These are phyloP conservation scores for Elegia similella DNA, from an alignment of 2,888 invertebrate species.

Conservation along the genomic window DNA sequence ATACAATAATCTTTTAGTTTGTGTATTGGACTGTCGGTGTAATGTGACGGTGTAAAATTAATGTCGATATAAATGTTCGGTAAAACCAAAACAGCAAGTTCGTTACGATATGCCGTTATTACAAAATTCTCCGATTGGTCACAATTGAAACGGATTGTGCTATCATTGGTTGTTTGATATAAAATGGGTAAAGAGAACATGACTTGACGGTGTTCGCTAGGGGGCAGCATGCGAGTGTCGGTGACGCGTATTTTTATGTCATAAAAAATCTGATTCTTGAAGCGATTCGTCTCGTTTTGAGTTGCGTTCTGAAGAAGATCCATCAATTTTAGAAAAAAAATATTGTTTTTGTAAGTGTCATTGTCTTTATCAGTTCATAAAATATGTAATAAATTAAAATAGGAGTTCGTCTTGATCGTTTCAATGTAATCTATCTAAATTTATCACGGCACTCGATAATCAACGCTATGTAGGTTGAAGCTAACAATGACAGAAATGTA, in stretches of 20 bases:
- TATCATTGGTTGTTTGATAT: slow-evolving; percentile 33
- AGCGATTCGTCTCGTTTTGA: slow-evolving; percentile 69
- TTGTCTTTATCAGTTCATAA: slow-evolving; percentile 25
- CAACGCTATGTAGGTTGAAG: neutral
- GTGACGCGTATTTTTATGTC: slow-evolving; percentile 65
- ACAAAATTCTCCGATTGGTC: slow-evolving; percentile 2
- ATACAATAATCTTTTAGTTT: neutral
- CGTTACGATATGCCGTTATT: slow-evolving; percentile 44
- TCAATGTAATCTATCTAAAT: neutral
- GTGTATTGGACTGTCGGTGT: slow-evolving; percentile 33
- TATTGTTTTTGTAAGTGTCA: slow-evolving; percentile 71
- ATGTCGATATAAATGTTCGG: slow-evolving; percentile 55
- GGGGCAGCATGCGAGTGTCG: slow-evolving; percentile 56
- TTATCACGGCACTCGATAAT: neutral
- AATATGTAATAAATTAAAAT: neutral
- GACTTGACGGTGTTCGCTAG: slow-evolving; percentile 58
- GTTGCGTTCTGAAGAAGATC: slow-evolving; percentile 53
- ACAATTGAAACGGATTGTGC: neutral
- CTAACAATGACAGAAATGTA: slow-evolving; percentile 8
- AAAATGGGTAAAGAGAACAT: slow-evolving; percentile 43
- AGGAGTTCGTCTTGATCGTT: neutral
- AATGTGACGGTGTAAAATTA: slow-evolving; percentile 42
- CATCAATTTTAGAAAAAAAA: slow-evolving; percentile 56
- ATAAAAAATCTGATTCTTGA: slow-evolving; percentile 64
- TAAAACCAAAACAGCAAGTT: slow-evolving; percentile 42